These are phyloP conservation scores for Drosophila mimetica DNA, from an alignment of 2,888 invertebrate species.

Conservation along the genomic window DNA sequence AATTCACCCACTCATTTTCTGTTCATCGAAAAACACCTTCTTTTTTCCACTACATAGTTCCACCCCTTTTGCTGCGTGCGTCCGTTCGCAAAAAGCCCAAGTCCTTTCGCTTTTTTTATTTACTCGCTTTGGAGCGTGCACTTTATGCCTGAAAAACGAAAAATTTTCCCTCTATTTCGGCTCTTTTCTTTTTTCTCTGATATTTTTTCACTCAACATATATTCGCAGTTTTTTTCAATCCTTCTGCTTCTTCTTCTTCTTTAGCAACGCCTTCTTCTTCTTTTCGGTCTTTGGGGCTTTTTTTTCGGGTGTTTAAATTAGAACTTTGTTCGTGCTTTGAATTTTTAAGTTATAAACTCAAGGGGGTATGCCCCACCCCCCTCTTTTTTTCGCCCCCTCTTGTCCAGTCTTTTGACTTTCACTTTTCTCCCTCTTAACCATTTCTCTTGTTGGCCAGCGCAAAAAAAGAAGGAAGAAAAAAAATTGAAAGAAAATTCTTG, in stretches of 20 bases:
- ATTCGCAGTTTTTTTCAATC: conserved; percentile 10
- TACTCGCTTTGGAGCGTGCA: conserved; percentile 73
- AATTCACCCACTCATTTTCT: conserved; percentile 11
- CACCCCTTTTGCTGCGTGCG: conserved; percentile 66
- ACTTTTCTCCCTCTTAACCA: conserved; percentile 30
- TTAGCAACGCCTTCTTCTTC: conserved; percentile 5
- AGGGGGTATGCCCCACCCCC: conserved; percentile 65
- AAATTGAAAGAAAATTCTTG: conserved; percentile 49
- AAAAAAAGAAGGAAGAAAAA: conserved; percentile 22
- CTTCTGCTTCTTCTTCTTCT: conserved; percentile 1
- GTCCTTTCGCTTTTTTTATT: conserved; percentile 66
- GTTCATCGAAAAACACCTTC: neutral
- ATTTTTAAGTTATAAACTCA: conserved; percentile 84
- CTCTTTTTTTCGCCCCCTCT: conserved; percentile 35
- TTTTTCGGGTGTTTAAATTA: conserved; percentile 82
- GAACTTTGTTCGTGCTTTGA: conserved; percentile 84
- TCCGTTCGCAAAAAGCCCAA: conserved; percentile 27
- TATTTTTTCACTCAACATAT: conserved; percentile 27
- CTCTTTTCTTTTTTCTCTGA: conserved; percentile 18
- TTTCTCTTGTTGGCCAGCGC: conserved; percentile 45
- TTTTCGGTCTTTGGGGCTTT: conserved; percentile 24
- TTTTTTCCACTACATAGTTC: conserved; percentile 54
- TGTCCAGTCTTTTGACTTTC: conserved; percentile 38
- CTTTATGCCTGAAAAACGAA: conserved; percentile 66
- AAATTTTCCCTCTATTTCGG: conserved; percentile 43